A percentile compares a stretch with the other conserved stretches of the same genome.
phyloP scores from a whole-genome alignment of 2,888 invertebrate species.

The Aradus depressus region DNA sequence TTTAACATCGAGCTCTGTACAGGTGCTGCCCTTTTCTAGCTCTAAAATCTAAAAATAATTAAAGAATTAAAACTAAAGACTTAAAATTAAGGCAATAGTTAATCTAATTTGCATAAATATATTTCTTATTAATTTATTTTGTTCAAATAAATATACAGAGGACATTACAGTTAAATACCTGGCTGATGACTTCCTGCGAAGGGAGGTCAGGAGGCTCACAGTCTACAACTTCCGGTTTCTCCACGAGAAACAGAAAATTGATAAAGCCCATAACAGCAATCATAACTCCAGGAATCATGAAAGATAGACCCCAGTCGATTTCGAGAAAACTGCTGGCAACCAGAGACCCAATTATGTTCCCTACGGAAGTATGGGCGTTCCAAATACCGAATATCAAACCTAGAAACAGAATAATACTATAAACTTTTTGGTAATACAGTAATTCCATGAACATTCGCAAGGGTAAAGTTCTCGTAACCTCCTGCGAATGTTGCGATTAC shows the following conservation, averaged over 20 bases:
- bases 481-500: neutral
- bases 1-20: too few species aligned
- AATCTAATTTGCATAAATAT: too few species aligned
- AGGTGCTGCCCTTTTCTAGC: too few species aligned
- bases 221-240: slow-evolving; percentile 62
- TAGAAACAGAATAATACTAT: slow-evolving; percentile 28
- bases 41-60: too few species aligned
- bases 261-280: slow-evolving; percentile 60
- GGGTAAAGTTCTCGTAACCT: too few species aligned
- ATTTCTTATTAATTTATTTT: too few species aligned
- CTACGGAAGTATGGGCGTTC: slow-evolving; percentile 94
- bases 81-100: too few species aligned
- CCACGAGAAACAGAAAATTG: slow-evolving; percentile 71
- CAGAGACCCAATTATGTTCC: slow-evolving; percentile 81
- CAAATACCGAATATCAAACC: slow-evolving; percentile 86
- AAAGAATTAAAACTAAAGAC: too few species aligned
- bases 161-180: too few species aligned
- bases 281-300: slow-evolving; percentile 78
- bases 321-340: slow-evolving; percentile 81
- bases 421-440: neutral
- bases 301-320: slow-evolving; percentile 79
- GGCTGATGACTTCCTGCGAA: neutral
- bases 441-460: neutral
- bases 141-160: too few species aligned
- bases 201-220: neutral